phyloP scores from a whole-genome alignment of 2,113 vertebrate species.

The Aegotheles bennettii region DNA sequence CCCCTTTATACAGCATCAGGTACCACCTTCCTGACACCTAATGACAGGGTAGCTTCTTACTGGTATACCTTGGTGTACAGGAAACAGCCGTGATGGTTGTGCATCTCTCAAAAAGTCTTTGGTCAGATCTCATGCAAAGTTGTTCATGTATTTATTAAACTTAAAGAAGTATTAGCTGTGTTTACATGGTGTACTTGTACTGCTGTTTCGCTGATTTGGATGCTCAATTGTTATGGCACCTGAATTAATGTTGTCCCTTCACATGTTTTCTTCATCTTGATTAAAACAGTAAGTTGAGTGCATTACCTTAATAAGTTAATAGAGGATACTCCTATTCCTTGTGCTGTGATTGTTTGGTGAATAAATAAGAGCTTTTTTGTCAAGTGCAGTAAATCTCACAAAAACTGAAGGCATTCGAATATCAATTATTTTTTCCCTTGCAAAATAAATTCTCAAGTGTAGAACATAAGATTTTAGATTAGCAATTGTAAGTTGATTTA shows the following conservation, averaged over 20 bases:
- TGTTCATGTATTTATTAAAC: too few species aligned
- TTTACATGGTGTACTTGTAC: background rate
- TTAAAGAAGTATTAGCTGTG: too few species aligned
- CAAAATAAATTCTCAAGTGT: background rate
- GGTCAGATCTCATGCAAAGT: background rate
- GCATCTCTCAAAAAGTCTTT: background rate
- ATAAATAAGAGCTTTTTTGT: background rate
- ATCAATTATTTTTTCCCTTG: background rate
- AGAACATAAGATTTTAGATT: background rate
- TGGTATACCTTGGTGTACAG: too few species aligned
- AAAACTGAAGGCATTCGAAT: background rate
- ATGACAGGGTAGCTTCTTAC: background rate
- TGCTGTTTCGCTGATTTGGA: background rate
- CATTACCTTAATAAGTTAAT: background rate
- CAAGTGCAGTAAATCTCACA: background rate
- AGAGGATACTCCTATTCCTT: background rate
- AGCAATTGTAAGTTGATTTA: background rate
- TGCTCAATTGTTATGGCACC: fast-evolving
- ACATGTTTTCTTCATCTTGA: background rate
- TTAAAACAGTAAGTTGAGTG: background rate
- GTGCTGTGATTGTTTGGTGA: background rate
- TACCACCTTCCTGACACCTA: background rate
- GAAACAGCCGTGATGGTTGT: background rate
- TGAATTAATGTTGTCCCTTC: background rate
- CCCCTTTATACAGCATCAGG: background rate